Conservation (phyloP, 2,113 vertebrate species). For the Dromaius novaehollandiae region DNA sequence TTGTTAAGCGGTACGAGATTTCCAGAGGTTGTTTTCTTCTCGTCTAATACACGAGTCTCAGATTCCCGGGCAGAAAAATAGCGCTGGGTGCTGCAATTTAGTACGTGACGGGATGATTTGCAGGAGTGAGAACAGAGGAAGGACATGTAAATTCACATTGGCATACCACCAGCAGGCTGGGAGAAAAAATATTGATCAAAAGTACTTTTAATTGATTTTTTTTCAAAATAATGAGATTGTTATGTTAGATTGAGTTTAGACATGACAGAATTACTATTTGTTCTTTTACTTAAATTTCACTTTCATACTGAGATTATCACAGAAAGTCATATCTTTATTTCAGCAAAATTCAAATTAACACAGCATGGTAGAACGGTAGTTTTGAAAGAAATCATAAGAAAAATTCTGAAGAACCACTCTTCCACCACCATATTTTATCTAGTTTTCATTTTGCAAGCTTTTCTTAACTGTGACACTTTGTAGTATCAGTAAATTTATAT, state of each 20-base stretch:
- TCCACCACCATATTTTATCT: neutral
- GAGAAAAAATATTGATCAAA: neutral
- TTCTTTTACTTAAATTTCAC: neutral
- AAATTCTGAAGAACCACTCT: neutral
- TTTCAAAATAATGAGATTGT: neutral
- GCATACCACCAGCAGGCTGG: neutral
- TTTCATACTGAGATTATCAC: neutral
- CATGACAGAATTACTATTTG: neutral
- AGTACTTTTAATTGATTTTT: neutral
- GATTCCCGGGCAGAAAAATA: neutral
- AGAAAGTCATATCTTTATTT: neutral
- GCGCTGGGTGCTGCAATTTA: neutral
- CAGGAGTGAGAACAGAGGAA: neutral
- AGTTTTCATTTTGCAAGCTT: neutral
- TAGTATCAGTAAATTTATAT: neutral
- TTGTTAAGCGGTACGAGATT: neutral
- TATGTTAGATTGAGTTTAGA: neutral
- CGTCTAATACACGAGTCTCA: neutral
- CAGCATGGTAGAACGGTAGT: neutral
- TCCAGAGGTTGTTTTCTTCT: neutral
- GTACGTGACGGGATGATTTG: neutral
- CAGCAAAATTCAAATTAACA: neutral
- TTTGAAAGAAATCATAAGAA: neutral
- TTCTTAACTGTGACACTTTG: neutral
- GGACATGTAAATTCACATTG: neutral